These are phyloP conservation scores for Tauraco erythrolophus DNA, from an alignment of 2,113 vertebrate genomes.

Conservation along the genomic window DNA sequence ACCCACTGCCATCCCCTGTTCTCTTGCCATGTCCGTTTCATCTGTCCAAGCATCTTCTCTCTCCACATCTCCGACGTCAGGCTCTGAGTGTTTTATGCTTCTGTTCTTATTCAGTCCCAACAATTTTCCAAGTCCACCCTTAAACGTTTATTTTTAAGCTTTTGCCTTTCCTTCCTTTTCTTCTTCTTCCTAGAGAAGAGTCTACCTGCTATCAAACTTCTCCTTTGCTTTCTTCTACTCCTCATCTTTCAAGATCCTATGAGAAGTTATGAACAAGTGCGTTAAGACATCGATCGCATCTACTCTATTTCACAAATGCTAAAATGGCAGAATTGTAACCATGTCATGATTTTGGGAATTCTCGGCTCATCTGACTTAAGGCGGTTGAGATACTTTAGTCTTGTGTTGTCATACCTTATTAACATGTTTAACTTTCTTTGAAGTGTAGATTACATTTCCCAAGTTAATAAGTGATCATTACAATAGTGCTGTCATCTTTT, in stretches of 20 bases:
- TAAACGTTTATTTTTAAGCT: neutral
- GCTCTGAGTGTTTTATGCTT: neutral
- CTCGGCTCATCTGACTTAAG: neutral
- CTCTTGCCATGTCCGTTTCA: neutral
- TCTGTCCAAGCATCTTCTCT: neutral
- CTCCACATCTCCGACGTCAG: neutral
- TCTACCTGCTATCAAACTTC: neutral
- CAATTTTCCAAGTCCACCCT: neutral
- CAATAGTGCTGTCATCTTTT: neutral
- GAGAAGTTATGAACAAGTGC: neutral
- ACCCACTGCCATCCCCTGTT: neutral
- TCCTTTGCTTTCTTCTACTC: neutral
- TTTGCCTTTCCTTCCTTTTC: neutral
- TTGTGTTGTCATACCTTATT: neutral
- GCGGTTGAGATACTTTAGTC: neutral
- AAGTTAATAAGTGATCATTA: neutral
- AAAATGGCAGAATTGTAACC: neutral
- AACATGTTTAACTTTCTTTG: neutral
- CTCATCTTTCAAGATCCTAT: neutral
- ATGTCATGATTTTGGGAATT: neutral
- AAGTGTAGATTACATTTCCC: neutral
- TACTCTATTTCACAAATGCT: neutral
- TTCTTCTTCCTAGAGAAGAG: no score
- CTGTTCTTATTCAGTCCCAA: neutral
- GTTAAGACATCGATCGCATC: neutral